Percentiles rank a stretch among this genome's conserved stretches.
Conservation (phyloP, 2,888 invertebrate genomes). For the Polydrusus cervinus region DNA sequence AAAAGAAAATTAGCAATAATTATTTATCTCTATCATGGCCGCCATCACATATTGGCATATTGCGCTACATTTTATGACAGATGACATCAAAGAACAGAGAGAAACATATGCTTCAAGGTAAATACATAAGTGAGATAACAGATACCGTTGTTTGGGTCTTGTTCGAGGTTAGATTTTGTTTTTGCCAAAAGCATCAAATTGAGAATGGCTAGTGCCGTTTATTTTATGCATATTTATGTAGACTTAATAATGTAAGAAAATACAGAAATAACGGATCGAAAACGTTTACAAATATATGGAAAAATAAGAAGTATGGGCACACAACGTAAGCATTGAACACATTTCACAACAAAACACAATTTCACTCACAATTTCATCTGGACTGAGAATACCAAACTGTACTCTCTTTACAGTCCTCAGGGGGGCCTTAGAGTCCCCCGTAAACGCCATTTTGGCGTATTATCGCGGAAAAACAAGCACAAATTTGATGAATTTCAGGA, state of each 20-base stretch:
- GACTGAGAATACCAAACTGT: slow-evolving; percentile 98
- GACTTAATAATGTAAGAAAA: too few relatives aligned
- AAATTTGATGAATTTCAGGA: slow-evolving; percentile 1
- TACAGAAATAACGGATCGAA: background rate
- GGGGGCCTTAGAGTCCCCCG: slow-evolving; percentile 93
- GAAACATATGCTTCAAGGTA: background rate
- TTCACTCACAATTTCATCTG: slow-evolving; percentile 97
- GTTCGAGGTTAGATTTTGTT: slow-evolving; percentile 14
- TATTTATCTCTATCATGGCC: background rate
- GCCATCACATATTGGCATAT: slow-evolving; percentile 8
- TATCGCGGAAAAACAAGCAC: slow-evolving; percentile 32
- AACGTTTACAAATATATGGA: background rate
- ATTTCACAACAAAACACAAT: slow-evolving; percentile 25
- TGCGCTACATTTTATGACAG: slow-evolving; percentile 7
- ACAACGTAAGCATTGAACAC: background rate
- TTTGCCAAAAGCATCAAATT: background rate
- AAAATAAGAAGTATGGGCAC: slow-evolving; percentile 12
- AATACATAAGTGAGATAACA: background rate
- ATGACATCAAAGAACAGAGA: background rate
- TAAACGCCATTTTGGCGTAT: slow-evolving; percentile 72
- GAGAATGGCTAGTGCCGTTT: background rate
- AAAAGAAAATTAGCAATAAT: background rate
- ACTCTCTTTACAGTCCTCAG: slow-evolving; percentile 94
- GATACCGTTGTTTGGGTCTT: background rate
- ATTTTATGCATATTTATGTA: too few relatives aligned